Base-by-base conservation (phyloP, 2,888 invertebrate genomes). In the Crioceris asparagi region DNA sequence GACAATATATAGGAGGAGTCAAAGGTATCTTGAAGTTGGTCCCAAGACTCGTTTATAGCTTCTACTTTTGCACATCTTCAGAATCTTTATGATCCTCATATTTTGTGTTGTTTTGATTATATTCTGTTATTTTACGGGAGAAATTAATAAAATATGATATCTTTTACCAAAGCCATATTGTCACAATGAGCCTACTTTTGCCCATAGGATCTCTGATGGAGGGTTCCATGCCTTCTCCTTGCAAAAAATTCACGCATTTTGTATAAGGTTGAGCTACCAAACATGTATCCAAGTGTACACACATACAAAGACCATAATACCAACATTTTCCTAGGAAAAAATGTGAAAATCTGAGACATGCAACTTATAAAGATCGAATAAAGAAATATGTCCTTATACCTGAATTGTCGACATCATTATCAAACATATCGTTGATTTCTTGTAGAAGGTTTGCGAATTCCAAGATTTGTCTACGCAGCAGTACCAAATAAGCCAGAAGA, bases 161-260 rank as follows among this genome's bases (percentile, higher is more conserved):
- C n/a, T n/a, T n/a, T 42, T 59, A 75, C 77, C 76, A 69, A 17
- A 77, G 61, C 77, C 77, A 77, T 68, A 76, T 71, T 30, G 62
- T 62, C 4, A 68, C 67, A 39, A 70, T 69, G 48, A 72, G 72
- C 51, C 72, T 64, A 53, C 61, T 68, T 36, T 70, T 69, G 0
- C 74, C 70, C 40, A 71, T 69, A 0, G 69, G 66, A 41, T 72
- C 69, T 41, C 66, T 61, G 0, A 68, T 36, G 18, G 58, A 60
- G 3, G 61, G 51, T 15, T 67, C 65, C 34, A 71, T 69, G 2
- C 72, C 71, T 47, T 72, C 70, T 41, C 67, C 65, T 43, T 70
- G 67, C n/a, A 45, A 68, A 34, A 44, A 50, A 1, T 55, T 68
- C 70, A 57, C 7, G 70, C 75, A 46, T 61, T 61, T 50, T 70